phyloP scores from a whole-genome alignment of 1,140 invertebrate species.

The Gryllus bimaculatus region DNA sequence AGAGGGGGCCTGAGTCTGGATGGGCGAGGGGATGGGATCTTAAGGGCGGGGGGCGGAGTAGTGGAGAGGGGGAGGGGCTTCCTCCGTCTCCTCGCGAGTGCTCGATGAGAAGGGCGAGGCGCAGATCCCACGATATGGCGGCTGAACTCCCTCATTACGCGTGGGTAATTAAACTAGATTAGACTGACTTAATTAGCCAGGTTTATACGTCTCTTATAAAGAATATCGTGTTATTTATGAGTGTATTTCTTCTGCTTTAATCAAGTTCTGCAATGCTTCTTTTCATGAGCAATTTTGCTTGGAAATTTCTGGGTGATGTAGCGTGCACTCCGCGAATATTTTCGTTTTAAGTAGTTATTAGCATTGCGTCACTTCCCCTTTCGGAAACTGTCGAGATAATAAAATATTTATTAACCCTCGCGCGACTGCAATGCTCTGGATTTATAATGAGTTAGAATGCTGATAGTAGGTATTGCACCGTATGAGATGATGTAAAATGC shows the following conservation, averaged over 20 bases:
- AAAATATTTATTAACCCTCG: background rate
- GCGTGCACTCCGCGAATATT: background rate
- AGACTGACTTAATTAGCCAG: background rate
- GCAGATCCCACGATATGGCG: background rate
- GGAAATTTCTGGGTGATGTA: background rate
- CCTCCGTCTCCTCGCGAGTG: too few relatives aligned
- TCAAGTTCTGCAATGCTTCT: background rate
- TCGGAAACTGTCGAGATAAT: background rate
- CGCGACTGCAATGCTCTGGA: background rate
- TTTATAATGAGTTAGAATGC: too few relatives aligned
- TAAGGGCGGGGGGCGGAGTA: too few relatives aligned
- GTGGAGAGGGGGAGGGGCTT: too few relatives aligned
- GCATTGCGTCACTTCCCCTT: background rate
- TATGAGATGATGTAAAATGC: too few relatives aligned
- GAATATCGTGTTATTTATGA: background rate
- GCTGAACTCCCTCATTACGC: background rate
- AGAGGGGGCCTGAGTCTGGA: too few relatives aligned
- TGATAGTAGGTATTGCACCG: too few relatives aligned
- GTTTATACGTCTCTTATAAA: conserved; percentile 1
- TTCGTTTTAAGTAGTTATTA: background rate
- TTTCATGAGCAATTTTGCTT: background rate
- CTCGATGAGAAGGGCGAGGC: background rate
- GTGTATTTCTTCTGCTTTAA: background rate
- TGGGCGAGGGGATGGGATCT: too few relatives aligned
- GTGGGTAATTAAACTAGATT: background rate